These are phyloP conservation scores for Panurus biarmicus DNA, from an alignment of 2,113 vertebrate species.

Conservation along the genomic window DNA sequence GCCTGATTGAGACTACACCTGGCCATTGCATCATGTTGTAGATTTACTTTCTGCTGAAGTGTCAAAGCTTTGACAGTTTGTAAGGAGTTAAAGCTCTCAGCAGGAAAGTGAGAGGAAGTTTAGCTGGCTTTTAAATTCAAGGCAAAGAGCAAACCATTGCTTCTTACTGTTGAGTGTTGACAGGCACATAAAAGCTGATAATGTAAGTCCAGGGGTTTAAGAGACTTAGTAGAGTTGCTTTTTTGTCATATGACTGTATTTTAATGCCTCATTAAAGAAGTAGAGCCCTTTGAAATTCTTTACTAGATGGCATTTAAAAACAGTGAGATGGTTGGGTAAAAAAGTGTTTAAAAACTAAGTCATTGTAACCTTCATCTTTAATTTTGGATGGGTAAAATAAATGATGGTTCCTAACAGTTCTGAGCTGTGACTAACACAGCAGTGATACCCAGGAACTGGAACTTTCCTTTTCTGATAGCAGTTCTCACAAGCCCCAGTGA, in stretches of 20 bases:
- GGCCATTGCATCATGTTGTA: neutral
- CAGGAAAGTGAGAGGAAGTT: conserved; percentile 69
- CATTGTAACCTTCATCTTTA: neutral
- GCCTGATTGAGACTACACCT: conserved; percentile 2
- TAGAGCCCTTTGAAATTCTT: conserved; percentile 64
- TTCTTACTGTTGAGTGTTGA: conserved; percentile 76
- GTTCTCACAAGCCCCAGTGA: neutral
- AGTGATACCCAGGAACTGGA: neutral
- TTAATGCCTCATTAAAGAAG: conserved; percentile 68
- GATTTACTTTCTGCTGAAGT: conserved; percentile 62
- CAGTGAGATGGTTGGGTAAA: conserved; percentile 14
- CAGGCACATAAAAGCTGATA: conserved; percentile 87
- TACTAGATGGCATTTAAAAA: conserved; percentile 47
- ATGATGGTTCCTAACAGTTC: neutral
- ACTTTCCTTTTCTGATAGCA: neutral
- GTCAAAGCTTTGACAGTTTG: conserved; percentile 61
- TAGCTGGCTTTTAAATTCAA: conserved; percentile 67
- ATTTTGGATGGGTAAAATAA: neutral
- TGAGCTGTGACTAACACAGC: neutral
- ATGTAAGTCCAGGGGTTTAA: conserved; percentile 78
- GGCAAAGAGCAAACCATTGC: conserved; percentile 64
- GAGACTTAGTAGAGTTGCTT: conserved; percentile 71
- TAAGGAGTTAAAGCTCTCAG: conserved; percentile 77
- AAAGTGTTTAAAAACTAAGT: conserved; percentile 37
- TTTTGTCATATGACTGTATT: conserved; percentile 77